These are phyloP conservation scores for Tympanuchus pallidicinctus DNA, from an alignment of 2,113 vertebrate species.

Conservation along the genomic window DNA sequence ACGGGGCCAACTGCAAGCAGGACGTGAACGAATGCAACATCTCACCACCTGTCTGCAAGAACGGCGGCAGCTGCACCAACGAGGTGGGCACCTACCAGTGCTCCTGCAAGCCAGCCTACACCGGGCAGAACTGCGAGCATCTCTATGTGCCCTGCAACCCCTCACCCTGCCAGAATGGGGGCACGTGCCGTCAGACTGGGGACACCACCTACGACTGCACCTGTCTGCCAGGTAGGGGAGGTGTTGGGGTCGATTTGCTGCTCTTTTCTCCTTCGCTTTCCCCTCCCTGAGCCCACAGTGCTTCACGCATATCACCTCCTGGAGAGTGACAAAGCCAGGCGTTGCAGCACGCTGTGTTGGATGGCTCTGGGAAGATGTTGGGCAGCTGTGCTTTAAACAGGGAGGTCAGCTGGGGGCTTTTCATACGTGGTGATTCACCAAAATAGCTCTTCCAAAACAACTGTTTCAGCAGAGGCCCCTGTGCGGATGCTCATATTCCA, in stretches of 20 bases:
- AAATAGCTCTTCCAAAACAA: slow-evolving; percentile 42
- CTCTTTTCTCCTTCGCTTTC: not conserved
- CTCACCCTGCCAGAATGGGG: slow-evolving; percentile 93
- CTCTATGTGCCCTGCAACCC: slow-evolving; percentile 94
- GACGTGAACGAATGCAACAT: slow-evolving; percentile 91
- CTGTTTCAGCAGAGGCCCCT: slow-evolving; percentile 34
- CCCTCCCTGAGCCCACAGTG: not conserved
- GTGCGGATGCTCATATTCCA: slow-evolving; percentile 67
- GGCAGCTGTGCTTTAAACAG: not conserved
- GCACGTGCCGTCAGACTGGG: slow-evolving; percentile 93
- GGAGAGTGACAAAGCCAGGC: not conserved
- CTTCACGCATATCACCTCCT: accelerated
- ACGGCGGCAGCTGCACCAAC: slow-evolving; percentile 87
- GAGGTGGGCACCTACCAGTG: slow-evolving; percentile 90
- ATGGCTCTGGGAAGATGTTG: not conserved
- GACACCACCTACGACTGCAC: slow-evolving; percentile 93
- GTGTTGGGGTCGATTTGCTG: not conserved
- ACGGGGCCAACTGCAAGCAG: slow-evolving; percentile 90
- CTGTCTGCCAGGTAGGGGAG: slow-evolving; percentile 90
- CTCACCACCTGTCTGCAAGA: slow-evolving; percentile 79
- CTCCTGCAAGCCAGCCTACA: slow-evolving; percentile 83
- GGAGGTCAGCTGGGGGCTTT: slow-evolving; percentile 45
- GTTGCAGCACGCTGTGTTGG: accelerated
- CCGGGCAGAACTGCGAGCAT: slow-evolving; percentile 88
- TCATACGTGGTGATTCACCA: not conserved